A percentile compares a stretch with the other conserved stretches of the same genome.
Evolutionary conservation across 2,797 vertebrate species (phyloP).

Genomic region (Nasua narica): DNA sequence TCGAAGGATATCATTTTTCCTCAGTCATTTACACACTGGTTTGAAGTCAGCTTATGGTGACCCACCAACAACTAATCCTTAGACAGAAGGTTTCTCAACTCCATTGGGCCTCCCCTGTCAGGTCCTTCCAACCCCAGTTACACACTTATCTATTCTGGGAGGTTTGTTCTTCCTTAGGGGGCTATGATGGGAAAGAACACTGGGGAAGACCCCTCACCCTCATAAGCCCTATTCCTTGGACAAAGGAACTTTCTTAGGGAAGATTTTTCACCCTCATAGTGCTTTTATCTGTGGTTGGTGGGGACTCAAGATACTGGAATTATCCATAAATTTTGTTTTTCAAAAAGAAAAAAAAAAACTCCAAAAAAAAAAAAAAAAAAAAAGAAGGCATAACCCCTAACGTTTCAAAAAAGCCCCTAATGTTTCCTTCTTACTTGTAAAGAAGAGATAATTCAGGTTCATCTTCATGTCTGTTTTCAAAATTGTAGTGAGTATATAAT

Average conservation of each 20-base stretch:
- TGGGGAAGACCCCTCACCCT: background rate
- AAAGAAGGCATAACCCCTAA: background rate
- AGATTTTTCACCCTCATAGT: background rate
- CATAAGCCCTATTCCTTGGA: background rate
- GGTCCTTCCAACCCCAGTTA: conserved; percentile 9
- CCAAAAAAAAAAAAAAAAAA: conserved; percentile 15
- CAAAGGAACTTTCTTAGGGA: background rate
- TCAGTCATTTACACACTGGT: background rate
- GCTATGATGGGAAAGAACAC: background rate
- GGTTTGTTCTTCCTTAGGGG: background rate
- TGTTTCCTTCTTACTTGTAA: conserved; percentile 31
- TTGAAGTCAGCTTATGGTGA: background rate
- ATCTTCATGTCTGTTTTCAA: conserved; percentile 51
- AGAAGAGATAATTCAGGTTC: conserved; percentile 43
- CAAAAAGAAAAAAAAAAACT: conserved; percentile 29
- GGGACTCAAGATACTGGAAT: background rate
- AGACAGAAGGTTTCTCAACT: background rate
- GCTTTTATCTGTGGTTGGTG: background rate
- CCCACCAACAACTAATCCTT: background rate
- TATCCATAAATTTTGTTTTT: conserved; percentile 20
- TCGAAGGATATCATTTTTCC: background rate
- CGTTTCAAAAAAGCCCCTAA: conserved; percentile 32
- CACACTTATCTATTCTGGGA: background rate
- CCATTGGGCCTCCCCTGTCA: background rate
- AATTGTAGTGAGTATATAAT: conserved; percentile 34